Conservation (phyloP, 2,113 vertebrate genomes). For the Anser brachyrhynchus region DNA sequence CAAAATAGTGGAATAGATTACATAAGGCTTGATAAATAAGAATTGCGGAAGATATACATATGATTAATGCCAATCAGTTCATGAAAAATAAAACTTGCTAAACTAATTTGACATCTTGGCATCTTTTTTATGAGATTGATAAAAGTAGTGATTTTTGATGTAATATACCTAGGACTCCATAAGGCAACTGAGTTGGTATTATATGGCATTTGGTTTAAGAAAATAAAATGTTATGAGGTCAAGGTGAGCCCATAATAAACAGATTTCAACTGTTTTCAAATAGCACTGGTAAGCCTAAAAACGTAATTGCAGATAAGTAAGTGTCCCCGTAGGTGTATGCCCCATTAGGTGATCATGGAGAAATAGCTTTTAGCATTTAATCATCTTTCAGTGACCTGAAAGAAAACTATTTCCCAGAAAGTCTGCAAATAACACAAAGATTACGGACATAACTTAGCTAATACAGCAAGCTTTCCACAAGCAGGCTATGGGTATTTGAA, state of each 20-base stretch:
- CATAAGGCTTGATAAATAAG: constrained; percentile 12
- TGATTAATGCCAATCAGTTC: neutral
- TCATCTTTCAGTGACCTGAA: neutral
- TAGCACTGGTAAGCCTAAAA: neutral
- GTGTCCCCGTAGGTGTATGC: neutral
- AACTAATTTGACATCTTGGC: neutral
- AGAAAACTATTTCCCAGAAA: neutral
- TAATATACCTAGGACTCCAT: neutral
- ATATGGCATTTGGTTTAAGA: constrained; percentile 8
- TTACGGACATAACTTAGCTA: neutral
- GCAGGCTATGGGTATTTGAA: neutral
- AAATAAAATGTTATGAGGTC: neutral
- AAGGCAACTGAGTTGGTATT: neutral
- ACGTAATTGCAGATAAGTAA: neutral
- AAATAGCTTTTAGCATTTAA: neutral
- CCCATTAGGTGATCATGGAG: rapidly evolving
- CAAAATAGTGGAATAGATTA: neutral
- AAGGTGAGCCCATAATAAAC: neutral
- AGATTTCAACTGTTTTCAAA: neutral
- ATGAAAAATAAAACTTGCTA: constrained; percentile 23
- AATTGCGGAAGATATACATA: neutral
- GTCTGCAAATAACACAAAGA: neutral
- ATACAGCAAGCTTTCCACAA: neutral
- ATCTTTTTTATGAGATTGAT: constrained; percentile 32
- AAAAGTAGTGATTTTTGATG: constrained; percentile 19